Percentiles rank a stretch among this genome's conserved stretches.
These are phyloP conservation scores for Thoracochromis brauschi DNA, from an alignment of 2,113 vertebrate genomes.

Conservation along the genomic window DNA sequence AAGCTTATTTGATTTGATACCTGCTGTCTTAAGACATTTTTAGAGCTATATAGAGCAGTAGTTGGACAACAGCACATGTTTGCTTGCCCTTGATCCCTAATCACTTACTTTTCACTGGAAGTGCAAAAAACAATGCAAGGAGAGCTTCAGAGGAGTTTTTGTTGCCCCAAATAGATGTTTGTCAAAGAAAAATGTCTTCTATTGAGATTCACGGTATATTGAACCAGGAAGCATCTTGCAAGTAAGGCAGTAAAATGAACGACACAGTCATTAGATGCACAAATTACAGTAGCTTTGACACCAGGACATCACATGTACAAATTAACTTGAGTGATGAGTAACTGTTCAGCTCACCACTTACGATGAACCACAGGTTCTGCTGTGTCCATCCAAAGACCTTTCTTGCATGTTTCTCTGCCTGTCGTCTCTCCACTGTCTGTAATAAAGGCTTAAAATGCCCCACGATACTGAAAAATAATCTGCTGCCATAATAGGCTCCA, in stretches of 20 bases:
- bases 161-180: neutral
- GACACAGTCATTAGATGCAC: neutral
- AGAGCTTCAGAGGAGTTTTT: neutral
- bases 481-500: neutral
- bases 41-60: neutral
- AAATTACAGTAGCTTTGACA: neutral
- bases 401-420: neutral
- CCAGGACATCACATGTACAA: neutral
- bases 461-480: neutral
- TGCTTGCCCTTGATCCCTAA: neutral
- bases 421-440: neutral
- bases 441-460: neutral
- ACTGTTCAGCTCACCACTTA: neutral
- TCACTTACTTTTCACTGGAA: neutral
- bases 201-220: neutral
- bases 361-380: neutral
- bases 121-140: neutral
- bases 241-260: neutral
- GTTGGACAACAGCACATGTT: neutral
- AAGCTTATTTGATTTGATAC: neutral
- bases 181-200: neutral
- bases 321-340: neutral
- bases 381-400: neutral
- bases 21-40: neutral
- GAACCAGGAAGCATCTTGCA: neutral